phyloP scores from a whole-genome alignment of 2,888 invertebrate genomes.

The Epistrophe eligans region DNA sequence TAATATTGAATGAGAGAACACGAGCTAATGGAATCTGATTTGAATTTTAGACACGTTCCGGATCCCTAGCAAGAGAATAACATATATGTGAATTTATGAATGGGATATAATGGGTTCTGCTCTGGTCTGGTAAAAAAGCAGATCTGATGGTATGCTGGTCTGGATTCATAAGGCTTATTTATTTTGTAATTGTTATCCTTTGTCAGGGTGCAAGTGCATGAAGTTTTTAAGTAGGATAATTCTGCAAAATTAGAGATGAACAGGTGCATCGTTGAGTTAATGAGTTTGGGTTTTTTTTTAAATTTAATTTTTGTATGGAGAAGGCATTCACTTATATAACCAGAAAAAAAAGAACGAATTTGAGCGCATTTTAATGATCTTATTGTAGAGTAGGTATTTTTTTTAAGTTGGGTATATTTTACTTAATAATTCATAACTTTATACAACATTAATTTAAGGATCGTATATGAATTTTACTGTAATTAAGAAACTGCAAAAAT shows the following conservation, averaged over 20 bases:
- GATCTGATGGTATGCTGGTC: background rate
- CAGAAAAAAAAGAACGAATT: background rate
- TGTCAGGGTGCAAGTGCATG: conserved; percentile 41
- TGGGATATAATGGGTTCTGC: background rate
- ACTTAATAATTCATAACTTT: too few species aligned
- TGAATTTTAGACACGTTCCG: conserved; percentile 72
- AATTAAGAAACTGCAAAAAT: too few species aligned
- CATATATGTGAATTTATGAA: conserved; percentile 73
- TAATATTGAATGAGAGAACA: conserved; percentile 50
- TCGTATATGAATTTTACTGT: too few species aligned
- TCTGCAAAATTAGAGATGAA: conserved; percentile 50
- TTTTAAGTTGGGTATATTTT: background rate
- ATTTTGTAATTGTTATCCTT: conserved; percentile 66
- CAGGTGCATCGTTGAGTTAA: conserved; percentile 60
- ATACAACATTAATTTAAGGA: too few species aligned
- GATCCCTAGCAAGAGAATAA: conserved; percentile 59
- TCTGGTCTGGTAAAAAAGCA: background rate
- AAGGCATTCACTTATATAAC: background rate
- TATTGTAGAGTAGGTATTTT: background rate
- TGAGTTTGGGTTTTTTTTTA: conserved; percentile 47
- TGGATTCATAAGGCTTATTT: conserved; percentile 31
- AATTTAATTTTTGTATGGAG: conserved; percentile 1
- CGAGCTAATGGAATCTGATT: conserved; percentile 71
- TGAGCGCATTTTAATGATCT: background rate
- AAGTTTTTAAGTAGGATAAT: conserved; percentile 67